Percentiles rank a stretch among this genome's conserved stretches.
These are phyloP conservation scores for Cranoglanis bouderius DNA, from an alignment of 2,113 vertebrate genomes.

Conservation along the genomic window DNA sequence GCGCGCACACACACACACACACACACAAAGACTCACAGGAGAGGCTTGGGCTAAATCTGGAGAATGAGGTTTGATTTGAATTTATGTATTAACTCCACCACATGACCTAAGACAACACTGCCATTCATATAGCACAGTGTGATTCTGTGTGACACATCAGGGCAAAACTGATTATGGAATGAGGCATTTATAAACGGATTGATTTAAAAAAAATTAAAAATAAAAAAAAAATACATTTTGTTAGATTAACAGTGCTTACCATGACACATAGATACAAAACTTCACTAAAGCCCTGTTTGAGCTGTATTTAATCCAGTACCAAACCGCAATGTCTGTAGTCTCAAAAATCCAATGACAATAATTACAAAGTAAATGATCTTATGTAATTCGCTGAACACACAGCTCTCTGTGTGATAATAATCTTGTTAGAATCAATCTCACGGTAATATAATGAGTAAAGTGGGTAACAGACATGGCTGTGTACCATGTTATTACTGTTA, in stretches of 20 bases:
- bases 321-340: not conserved
- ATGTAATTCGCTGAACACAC: not conserved
- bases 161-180: not conserved
- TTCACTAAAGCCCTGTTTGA: not conserved
- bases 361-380: conserved; percentile 15
- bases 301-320: not conserved
- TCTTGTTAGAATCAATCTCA: conserved; percentile 15
- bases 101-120: not conserved
- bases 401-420: conserved; percentile 4
- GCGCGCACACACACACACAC: not conserved
- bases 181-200: not conserved
- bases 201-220: not conserved
- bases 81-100: conserved; percentile 1
- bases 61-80: conserved; percentile 24
- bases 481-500: conserved; percentile 11
- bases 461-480: conserved; percentile 2
- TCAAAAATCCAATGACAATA: conserved; percentile 4
- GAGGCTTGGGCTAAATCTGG: conserved; percentile 35
- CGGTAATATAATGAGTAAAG: conserved; percentile 16
- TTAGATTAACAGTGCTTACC: no score
- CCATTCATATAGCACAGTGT: not conserved
- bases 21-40: conserved; percentile 12
- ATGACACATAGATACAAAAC: not conserved
- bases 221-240: not conserved
- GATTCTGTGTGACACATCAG: not conserved